Evolutionary conservation across 2,888 invertebrate species (phyloP).

Genomic region (Lasioglossum villosulum): DNA sequence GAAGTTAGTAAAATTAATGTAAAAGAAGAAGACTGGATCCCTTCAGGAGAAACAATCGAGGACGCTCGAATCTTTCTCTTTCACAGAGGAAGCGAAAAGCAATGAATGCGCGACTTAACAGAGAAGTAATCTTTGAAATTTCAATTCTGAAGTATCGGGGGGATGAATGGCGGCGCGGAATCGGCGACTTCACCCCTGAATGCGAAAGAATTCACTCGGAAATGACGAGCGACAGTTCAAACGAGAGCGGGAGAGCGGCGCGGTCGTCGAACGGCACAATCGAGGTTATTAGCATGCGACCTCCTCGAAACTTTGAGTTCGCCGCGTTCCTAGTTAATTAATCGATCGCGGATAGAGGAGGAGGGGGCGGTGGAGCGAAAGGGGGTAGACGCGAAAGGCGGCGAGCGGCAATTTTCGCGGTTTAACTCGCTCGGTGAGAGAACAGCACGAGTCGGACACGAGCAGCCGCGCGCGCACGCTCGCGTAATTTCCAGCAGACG

Average conservation of each 20-base stretch:
- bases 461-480: conserved; percentile 47
- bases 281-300: conserved; percentile 43
- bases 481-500: conserved; percentile 65
- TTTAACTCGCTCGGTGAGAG: neutral
- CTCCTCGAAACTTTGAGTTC: conserved; percentile 20
- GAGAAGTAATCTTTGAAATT: conserved; percentile 4
- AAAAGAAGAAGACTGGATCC: neutral
- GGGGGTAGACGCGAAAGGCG: neutral
- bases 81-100: neutral
- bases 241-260: neutral
- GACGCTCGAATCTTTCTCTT: neutral
- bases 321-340: conserved; percentile 38
- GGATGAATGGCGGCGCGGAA: neutral
- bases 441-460: conserved; percentile 33
- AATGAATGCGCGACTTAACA: neutral
- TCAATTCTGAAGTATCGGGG: neutral
- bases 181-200: conserved; percentile 1
- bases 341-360: conserved; percentile 29
- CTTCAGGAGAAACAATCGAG: neutral
- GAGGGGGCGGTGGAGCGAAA: neutral
- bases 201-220: neutral
- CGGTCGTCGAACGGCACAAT: conserved; percentile 18
- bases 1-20: no score
- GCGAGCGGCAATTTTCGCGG: conserved; percentile 36
- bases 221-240: conserved; percentile 4